Evolutionary conservation across 2,113 vertebrate genomes (phyloP).

Genomic region (Psephotus haematonotus): DNA sequence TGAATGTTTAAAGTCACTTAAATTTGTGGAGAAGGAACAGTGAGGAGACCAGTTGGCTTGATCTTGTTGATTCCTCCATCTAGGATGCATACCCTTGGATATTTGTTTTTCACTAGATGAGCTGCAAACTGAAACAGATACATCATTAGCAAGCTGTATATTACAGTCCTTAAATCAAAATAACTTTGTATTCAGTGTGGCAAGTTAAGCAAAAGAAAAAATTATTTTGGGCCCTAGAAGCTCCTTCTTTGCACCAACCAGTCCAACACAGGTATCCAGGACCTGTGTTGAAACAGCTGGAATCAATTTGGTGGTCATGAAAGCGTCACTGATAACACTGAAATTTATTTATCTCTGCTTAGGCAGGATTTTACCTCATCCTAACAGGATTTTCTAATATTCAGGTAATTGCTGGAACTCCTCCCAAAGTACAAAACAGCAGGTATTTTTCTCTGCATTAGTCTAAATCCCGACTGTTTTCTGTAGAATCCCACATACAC

Average conservation of each 20-base stretch:
- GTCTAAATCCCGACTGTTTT: neutral
- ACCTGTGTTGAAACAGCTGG: neutral
- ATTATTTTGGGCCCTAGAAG: neutral
- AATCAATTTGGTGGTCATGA: neutral
- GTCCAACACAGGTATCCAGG: neutral
- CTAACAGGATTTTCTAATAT: neutral
- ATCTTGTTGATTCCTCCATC: slow-evolving; percentile 98
- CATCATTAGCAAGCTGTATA: neutral
- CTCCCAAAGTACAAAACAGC: neutral
- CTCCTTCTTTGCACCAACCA: neutral
- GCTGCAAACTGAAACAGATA: slow-evolving; percentile 85
- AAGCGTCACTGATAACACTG: neutral
- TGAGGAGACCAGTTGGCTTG: slow-evolving; percentile 94
- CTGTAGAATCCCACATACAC: neutral
- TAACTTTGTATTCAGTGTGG: neutral
- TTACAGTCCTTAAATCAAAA: neutral
- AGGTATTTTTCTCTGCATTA: neutral
- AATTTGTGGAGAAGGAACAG: slow-evolving; percentile 94
- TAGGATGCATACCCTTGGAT: slow-evolving; percentile 89
- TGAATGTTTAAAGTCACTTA: slow-evolving; percentile 61
- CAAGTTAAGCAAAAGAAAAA: neutral
- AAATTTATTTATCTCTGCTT: neutral
- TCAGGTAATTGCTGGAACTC: neutral
- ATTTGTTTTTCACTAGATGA: slow-evolving; percentile 91
- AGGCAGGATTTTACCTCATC: neutral